Evolutionary conservation across 2,888 invertebrate species (phyloP).

Genomic region (Melanostoma scalare): DNA sequence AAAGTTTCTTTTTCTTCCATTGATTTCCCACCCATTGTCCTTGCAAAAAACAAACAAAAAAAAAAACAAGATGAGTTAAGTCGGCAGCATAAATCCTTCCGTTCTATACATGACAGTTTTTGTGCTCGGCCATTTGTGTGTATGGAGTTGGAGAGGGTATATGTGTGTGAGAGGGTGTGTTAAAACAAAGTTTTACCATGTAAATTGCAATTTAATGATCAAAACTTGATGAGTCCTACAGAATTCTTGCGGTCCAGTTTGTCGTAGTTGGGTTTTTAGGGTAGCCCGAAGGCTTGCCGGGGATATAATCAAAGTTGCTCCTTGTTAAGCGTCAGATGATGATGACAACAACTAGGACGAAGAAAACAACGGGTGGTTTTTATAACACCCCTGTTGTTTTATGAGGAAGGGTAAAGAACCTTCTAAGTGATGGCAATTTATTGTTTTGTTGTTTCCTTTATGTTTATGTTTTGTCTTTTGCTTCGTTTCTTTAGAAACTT

Average conservation of each 20-base stretch:
- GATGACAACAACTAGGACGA: slow-evolving; percentile 48
- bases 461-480: slow-evolving; percentile 31
- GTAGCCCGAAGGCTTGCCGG: slow-evolving; percentile 55
- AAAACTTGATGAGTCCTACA: slow-evolving; percentile 73
- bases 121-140: not conserved
- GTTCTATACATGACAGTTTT: slow-evolving; percentile 22
- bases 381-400: slow-evolving; percentile 44
- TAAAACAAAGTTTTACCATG: slow-evolving; percentile 72
- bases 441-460: slow-evolving; percentile 54
- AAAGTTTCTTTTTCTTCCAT: slow-evolving; percentile 45
- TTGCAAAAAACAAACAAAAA: slow-evolving; percentile 15
- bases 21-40: slow-evolving; percentile 51
- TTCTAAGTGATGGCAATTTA: slow-evolving; percentile 70
- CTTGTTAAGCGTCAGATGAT: slow-evolving; percentile 66
- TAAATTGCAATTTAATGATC: slow-evolving; percentile 73
- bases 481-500: not conserved
- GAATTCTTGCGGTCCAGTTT: slow-evolving; percentile 72
- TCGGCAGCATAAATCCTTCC: slow-evolving; percentile 62
- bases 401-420: slow-evolving; percentile 49
- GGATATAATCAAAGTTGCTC: slow-evolving; percentile 71
- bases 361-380: slow-evolving; percentile 41
- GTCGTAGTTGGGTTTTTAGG: slow-evolving; percentile 68
- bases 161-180: slow-evolving; percentile 31
- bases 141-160: not conserved
- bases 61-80: slow-evolving; percentile 42